phyloP scores from a whole-genome alignment of 2,888 invertebrate genomes.

The Calameuta filiformis region DNA sequence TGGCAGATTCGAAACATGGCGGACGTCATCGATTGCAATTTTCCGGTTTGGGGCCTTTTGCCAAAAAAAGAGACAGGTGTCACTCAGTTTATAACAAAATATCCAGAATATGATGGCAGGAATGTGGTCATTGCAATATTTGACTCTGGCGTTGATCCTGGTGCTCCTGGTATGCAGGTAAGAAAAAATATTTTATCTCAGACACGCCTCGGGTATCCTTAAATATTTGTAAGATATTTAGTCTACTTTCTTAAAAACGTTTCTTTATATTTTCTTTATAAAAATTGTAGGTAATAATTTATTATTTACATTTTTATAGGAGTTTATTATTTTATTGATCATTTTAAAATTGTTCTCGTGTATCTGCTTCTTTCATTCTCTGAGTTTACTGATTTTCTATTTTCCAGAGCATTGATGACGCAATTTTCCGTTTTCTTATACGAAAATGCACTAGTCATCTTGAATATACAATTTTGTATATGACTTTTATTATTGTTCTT shows the following conservation, averaged over 20 bases:
- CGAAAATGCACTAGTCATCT: background rate
- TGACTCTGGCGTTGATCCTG: constrained; percentile 98
- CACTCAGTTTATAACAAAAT: constrained; percentile 85
- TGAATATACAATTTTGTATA: background rate
- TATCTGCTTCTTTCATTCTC: background rate
- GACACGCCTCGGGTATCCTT: background rate
- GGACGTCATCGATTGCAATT: constrained; percentile 69
- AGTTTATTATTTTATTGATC: background rate
- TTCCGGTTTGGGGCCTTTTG: constrained; percentile 86
- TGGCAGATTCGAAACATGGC: constrained; percentile 57
- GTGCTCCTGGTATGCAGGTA: constrained; percentile 93
- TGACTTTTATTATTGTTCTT: background rate
- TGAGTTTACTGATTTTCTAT: background rate
- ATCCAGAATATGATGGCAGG: constrained; percentile 92
- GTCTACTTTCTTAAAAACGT: background rate
- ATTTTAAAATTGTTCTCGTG: background rate
- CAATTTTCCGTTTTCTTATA: background rate
- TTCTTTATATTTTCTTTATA: background rate
- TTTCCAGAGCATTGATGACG: background rate
- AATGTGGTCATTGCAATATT: constrained; percentile 93
- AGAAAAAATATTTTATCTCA: constrained; percentile 28
- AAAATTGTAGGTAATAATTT: background rate
- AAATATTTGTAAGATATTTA: background rate
- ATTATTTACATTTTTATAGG: background rate
- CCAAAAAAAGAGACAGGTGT: constrained; percentile 97